A percentile compares a stretch with the other conserved stretches of the same genome.
Conservation (phyloP, 2,113 vertebrate species). For the Megaleporinus macrocephalus region DNA sequence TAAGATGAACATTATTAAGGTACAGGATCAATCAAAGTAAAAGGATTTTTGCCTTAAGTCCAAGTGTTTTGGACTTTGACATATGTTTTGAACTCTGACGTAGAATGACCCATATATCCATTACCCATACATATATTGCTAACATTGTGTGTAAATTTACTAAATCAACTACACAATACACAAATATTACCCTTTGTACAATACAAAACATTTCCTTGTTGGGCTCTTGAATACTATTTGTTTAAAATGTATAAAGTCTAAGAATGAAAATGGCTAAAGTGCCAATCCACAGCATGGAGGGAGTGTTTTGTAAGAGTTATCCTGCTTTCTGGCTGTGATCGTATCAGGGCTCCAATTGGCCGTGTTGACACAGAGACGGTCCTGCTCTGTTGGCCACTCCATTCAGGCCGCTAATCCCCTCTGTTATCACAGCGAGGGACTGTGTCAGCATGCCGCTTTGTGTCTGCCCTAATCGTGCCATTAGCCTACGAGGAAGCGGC, state of each 20-base stretch:
- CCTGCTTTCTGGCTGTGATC: conserved; percentile 5
- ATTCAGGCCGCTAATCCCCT: conserved; percentile 58
- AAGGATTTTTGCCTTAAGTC: no score
- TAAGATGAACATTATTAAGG: no score
- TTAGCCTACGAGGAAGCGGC: conserved; percentile 78
- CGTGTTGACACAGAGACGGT: conserved; percentile 27
- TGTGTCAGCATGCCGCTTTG: conserved; percentile 72
- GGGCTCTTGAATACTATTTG: no score
- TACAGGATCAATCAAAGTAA: no score
- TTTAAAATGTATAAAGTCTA: not conserved
- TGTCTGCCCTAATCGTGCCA: conserved; percentile 72
- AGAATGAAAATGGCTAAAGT: not conserved
- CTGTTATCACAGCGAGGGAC: conserved; percentile 63
- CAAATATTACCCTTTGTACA: no score
- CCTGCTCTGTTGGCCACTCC: conserved; percentile 34
- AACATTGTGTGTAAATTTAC: no score
- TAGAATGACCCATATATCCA: no score
- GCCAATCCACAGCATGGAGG: not conserved
- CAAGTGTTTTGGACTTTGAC: no score
- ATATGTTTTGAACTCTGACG: no score
- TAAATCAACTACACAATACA: no score
- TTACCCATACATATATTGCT: no score
- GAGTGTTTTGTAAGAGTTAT: not conserved
- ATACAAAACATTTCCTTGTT: no score
- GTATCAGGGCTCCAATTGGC: not conserved